phyloP scores from a whole-genome alignment of 2,797 vertebrate species.

The Sciurus vulgaris region DNA sequence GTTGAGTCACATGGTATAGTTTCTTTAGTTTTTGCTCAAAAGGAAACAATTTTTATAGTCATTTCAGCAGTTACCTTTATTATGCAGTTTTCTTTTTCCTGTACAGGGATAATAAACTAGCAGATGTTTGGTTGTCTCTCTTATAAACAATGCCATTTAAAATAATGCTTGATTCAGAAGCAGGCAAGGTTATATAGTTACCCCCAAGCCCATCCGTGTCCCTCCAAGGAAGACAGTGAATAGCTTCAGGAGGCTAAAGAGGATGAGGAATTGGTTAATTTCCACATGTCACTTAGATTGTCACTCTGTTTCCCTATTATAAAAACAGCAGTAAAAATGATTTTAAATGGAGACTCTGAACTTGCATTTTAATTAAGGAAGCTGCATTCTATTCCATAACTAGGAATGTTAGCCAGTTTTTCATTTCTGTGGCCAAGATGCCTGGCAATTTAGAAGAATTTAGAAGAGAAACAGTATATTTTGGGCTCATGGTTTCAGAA shows the following conservation, averaged over 20 bases:
- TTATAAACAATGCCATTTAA: conserved; percentile 20
- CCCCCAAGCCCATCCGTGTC: neutral
- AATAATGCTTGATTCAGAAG: conserved; percentile 37
- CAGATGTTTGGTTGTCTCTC: conserved; percentile 5
- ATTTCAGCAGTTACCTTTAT: conserved; percentile 55
- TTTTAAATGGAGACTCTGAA: neutral
- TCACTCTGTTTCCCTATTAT: neutral
- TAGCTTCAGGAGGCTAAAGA: neutral
- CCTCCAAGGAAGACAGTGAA: neutral
- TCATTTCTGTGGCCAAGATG: too few species aligned
- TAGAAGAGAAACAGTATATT: too few species aligned
- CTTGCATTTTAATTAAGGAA: conserved; percentile 31
- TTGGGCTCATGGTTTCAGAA: too few species aligned
- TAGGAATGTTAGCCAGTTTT: neutral
- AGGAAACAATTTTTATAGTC: conserved; percentile 35
- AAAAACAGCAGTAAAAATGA: neutral
- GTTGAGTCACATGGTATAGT: neutral
- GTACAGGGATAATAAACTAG: conserved; percentile 20
- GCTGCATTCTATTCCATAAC: neutral
- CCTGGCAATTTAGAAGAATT: too few species aligned
- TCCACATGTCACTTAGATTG: neutral
- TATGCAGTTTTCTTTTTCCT: conserved; percentile 2
- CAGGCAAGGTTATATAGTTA: neutral
- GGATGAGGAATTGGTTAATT: neutral
- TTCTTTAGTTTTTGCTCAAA: conserved; percentile 61